A percentile compares a stretch with the other conserved stretches of the same genome.
Evolutionary conservation across 2,888 invertebrate species (phyloP).

Genomic region (Pedicia rivosa): DNA sequence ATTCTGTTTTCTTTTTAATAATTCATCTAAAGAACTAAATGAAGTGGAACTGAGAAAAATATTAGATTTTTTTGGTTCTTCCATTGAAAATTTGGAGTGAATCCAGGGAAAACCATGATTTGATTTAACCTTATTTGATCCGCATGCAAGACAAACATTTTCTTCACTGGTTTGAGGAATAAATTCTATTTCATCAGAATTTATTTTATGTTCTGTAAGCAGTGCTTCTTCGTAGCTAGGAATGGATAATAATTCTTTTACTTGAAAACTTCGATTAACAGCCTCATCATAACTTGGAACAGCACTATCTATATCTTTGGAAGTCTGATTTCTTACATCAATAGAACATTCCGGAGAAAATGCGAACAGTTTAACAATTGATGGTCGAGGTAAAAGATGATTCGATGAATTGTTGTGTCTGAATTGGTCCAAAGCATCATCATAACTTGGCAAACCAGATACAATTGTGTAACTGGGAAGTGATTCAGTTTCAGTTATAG

Average conservation of each 20-base stretch:
- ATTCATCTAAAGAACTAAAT: conserved; percentile 4
- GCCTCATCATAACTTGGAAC: conserved; percentile 4
- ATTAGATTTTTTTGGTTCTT: too few species aligned
- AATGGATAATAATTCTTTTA: not conserved
- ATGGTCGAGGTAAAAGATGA: not conserved
- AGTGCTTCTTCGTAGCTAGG: conserved; percentile 5
- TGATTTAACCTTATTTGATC: too few species aligned
- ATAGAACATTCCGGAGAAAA: conserved; percentile 1
- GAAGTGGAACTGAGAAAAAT: conserved; percentile 2
- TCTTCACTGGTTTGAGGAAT: too few species aligned
- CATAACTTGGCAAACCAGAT: conserved; percentile 46
- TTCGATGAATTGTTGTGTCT: conserved; percentile 24
- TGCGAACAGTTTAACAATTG: conserved; percentile 1
- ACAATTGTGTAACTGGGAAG: conserved; percentile 46
- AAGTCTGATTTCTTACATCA: not conserved
- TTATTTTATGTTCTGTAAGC: too few species aligned
- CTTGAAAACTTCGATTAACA: not conserved
- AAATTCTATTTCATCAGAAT: too few species aligned
- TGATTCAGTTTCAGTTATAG: conserved; percentile 35
- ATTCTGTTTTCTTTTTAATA: not conserved
- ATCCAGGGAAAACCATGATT: too few species aligned
- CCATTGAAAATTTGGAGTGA: too few species aligned
- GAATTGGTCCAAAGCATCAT: conserved; percentile 43
- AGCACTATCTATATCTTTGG: not conserved
- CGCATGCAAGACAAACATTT: too few species aligned